phyloP scores from a whole-genome alignment of 2,888 invertebrate species.

The Neuroscelio doddi region DNA sequence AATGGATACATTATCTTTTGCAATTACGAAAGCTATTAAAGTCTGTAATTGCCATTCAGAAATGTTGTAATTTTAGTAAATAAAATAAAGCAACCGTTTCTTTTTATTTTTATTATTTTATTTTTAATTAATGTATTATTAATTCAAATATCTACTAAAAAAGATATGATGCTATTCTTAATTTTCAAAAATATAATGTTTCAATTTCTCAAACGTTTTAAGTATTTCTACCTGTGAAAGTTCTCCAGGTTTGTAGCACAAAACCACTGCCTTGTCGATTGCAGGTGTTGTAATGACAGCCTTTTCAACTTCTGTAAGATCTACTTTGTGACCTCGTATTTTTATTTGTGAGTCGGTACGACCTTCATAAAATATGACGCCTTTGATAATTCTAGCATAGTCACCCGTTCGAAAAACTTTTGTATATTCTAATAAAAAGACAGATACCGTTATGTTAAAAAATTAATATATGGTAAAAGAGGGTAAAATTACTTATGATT shows the following conservation, averaged over 20 bases:
- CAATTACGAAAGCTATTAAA: slow-evolving; percentile 79
- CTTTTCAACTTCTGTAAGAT: slow-evolving; percentile 87
- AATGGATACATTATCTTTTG: no score
- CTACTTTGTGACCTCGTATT: slow-evolving; percentile 89
- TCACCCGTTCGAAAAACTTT: slow-evolving; percentile 90
- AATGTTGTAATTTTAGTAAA: neutral
- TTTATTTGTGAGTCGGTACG: slow-evolving; percentile 90
- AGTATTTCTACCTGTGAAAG: slow-evolving; percentile 72
- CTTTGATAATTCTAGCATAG: slow-evolving; percentile 82
- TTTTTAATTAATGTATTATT: neutral
- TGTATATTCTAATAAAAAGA: slow-evolving; percentile 75
- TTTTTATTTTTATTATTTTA: no score
- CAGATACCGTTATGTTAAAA: no score
- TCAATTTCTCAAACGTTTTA: neutral
- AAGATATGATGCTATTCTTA: no score
- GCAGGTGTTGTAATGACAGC: slow-evolving; percentile 78
- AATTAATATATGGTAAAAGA: no score
- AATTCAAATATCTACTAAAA: no score
- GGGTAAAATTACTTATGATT: no score
- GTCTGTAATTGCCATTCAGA: slow-evolving; percentile 73
- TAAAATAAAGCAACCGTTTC: no score
- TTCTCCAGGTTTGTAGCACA: slow-evolving; percentile 85
- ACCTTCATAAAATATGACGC: slow-evolving; percentile 83
- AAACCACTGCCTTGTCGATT: slow-evolving; percentile 84
- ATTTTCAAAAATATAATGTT: neutral